Evolutionary conservation across 2,797 vertebrate species (phyloP).

Genomic region (Pangasius mekongensis): DNA sequence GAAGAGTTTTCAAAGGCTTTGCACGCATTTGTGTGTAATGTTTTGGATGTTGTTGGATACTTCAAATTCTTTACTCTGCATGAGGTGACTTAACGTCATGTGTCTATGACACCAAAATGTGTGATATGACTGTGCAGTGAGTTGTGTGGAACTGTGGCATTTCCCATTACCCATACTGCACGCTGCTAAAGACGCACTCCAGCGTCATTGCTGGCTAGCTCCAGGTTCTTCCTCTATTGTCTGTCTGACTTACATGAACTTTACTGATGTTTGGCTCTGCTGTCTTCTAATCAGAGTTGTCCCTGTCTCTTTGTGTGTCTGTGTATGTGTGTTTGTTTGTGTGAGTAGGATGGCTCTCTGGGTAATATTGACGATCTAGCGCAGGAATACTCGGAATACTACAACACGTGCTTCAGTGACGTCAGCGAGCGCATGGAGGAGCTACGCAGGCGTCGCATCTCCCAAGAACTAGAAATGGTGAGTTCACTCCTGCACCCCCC

Average conservation of each 20-base stretch:
- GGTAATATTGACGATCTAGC: conserved; percentile 98
- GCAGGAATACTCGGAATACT: conserved; percentile 97
- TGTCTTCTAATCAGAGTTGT: neutral
- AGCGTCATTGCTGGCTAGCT: neutral
- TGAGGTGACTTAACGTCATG: neutral
- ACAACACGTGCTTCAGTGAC: conserved; percentile 94
- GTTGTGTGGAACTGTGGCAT: neutral
- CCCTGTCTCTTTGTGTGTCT: neutral
- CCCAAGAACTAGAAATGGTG: conserved; percentile 93
- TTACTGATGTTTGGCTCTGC: neutral
- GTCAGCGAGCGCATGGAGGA: conserved; percentile 97
- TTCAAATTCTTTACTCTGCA: neutral
- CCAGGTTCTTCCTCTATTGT: neutral
- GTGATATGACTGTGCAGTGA: neutral
- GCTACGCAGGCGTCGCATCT: conserved; percentile 89
- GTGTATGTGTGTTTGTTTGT: conserved; percentile 27
- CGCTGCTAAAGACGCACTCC: neutral
- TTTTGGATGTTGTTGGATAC: neutral
- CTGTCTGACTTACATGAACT: neutral
- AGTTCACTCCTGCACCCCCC: conserved; percentile 37
- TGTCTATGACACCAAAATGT: neutral
- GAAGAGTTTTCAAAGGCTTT: neutral
- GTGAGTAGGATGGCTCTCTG: conserved; percentile 90
- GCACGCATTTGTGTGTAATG: neutral
- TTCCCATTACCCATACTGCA: too few species aligned